These are phyloP conservation scores for Cryptocephalus moraei DNA, from an alignment of 2,888 invertebrate species.

Conservation along the genomic window DNA sequence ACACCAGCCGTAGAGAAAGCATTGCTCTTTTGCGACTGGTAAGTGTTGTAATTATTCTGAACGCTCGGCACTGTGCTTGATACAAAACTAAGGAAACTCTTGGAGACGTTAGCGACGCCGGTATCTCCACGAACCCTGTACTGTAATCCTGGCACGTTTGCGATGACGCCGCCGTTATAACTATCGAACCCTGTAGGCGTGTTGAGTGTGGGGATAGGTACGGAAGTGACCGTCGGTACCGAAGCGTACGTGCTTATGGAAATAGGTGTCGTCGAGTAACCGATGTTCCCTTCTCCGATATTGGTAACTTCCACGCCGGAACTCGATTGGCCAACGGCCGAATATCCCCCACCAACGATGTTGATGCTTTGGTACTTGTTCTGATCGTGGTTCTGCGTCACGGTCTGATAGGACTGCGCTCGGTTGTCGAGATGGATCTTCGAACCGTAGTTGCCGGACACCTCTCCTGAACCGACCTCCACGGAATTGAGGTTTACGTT, in stretches of 20 bases:
- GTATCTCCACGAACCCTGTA: slow-evolving; percentile 20
- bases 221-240: slow-evolving; percentile 24
- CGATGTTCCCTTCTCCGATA: slow-evolving; percentile 17
- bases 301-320: slow-evolving; percentile 20
- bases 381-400: not conserved
- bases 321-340: slow-evolving; percentile 23
- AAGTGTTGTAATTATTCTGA: not conserved
- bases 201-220: slow-evolving; percentile 27
- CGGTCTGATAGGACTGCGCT: not conserved
- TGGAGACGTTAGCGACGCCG: slow-evolving; percentile 15
- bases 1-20: not conserved
- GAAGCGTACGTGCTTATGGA: slow-evolving; percentile 17
- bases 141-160: slow-evolving; percentile 32
- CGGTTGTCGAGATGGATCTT: not conserved
- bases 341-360: slow-evolving; percentile 30
- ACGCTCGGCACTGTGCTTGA: not conserved
- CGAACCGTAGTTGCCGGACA: not conserved
- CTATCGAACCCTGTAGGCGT: slow-evolving; percentile 21
- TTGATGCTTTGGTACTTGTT: slow-evolving; percentile 18
- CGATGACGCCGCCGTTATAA: slow-evolving; percentile 29
- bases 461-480: not conserved
- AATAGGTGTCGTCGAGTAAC: slow-evolving; percentile 16
- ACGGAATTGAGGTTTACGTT: too few species aligned
- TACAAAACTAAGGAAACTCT: not conserved
- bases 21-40: not conserved